Evolutionary conservation across 2,113 vertebrate species (phyloP).

Genomic region (Enhydra lutris): DNA sequence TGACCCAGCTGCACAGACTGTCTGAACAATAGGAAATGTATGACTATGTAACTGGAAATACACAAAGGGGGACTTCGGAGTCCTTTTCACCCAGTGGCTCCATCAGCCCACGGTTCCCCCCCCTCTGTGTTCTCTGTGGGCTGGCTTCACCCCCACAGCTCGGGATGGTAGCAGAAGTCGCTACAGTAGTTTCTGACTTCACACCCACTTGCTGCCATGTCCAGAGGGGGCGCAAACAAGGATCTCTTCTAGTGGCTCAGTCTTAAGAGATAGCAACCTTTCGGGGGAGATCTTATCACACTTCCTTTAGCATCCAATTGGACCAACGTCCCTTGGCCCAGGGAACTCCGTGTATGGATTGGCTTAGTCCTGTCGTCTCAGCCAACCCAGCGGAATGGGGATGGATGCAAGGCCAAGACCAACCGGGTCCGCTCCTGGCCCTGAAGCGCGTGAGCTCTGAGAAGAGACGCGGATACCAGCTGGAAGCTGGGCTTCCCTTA

Average conservation of each 20-base stretch:
- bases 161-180: not conserved
- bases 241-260: not conserved
- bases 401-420: not conserved
- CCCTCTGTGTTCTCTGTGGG: no score
- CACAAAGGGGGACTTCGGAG: not conserved
- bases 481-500: not conserved
- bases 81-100: not conserved
- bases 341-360: not conserved
- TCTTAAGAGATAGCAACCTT: not conserved
- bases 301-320: not conserved
- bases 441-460: not conserved
- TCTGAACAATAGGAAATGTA: not conserved
- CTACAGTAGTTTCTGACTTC: not conserved
- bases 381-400: no score
- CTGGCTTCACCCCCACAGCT: not conserved
- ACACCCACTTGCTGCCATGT: no score
- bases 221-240: not conserved
- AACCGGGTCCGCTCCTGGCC: accelerated
- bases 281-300: not conserved
- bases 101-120: no score
- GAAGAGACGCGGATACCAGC: not conserved
- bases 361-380: not conserved
- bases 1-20: not conserved
- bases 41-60: not conserved
- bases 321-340: not conserved